Evolutionary conservation across 2,797 vertebrate species (phyloP).

Genomic region (Amblyopsis hoosieri): DNA sequence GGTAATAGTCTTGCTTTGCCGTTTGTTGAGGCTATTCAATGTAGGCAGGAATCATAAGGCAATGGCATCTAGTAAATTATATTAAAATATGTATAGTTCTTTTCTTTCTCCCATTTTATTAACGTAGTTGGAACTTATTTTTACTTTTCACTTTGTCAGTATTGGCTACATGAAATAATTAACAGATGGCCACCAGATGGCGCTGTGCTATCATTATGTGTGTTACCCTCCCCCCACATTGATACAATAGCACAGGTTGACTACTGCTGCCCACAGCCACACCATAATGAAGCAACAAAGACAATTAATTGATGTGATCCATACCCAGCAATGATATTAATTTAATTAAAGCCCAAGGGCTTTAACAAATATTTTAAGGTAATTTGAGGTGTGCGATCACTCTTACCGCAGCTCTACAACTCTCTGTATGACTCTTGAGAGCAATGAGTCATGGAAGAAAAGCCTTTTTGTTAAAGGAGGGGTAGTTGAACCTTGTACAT

Average conservation of each 20-base stretch:
- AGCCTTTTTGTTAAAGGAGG: slow-evolving; percentile 23
- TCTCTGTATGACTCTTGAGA: slow-evolving; percentile 26
- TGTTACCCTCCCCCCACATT: neutral
- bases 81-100: no score
- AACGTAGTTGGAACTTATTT: no score
- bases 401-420: slow-evolving; percentile 24
- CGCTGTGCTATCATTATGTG: slow-evolving; percentile 18
- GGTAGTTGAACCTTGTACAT: slow-evolving; percentile 28
- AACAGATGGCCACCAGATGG: slow-evolving; percentile 26
- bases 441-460: slow-evolving; percentile 41
- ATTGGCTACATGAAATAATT: no score
- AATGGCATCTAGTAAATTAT: no score
- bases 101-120: no score
- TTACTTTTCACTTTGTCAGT: no score
- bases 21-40: no score
- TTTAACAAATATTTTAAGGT: slow-evolving; percentile 18
- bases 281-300: neutral
- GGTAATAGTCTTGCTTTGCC: no score
- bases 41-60: no score
- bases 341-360: no score
- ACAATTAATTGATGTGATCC: neutral
- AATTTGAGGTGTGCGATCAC: slow-evolving; percentile 20
- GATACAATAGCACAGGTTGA: neutral
- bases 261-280: neutral
- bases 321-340: neutral